Base-by-base conservation (phyloP, 2,888 invertebrate species). In the Drosophila meridiana region DNA sequence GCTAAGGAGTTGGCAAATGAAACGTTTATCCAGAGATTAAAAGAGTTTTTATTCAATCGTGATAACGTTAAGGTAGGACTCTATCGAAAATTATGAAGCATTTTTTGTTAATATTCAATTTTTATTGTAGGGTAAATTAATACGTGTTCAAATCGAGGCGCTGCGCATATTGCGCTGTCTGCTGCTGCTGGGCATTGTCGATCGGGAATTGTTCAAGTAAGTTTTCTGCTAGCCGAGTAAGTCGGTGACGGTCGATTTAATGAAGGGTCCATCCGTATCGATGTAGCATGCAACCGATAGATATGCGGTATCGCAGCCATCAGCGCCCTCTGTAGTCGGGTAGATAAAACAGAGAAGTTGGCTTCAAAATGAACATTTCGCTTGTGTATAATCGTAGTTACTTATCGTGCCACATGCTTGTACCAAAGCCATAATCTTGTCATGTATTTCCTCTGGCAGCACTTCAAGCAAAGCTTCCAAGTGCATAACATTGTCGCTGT, bases 111-210 rank as follows among this genome's bases (percentile, higher is more conserved):
- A 42, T 38, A 6, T 36, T 32, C 63, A 9, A 34, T 60, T 60
- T 42, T 32, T 20, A 76, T 69, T 82, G 4, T 66, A 93, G 93
- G 87, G 76, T 43, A 90, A 91, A 73, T 76, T 93, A 55, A 91
- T 93, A 48, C 92, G 90, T 62, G 90, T 96, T 69, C 96, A 96
- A 92, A 95, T 95, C 34, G 96, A 96, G 93, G 93, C 91, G 3
- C 76, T 93, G 47, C 91, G 93, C 8, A 89, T 92, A 20, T 65
- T 93, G 53, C 92, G 92, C 26, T 91, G 91, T 40, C 66, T 93
- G 62, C 78, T 92, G 71, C 34, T 92, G 42, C 68, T 92, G 26
- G 89, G 87, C n/a, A 58, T 87, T 30, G 73, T 90, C 34, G 91
- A 92, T 73, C 87, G 89, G 40, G 83, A 80, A 28, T 68, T 91